A percentile compares a stretch with the other conserved stretches of the same genome.
phyloP scores from a whole-genome alignment of 2,797 vertebrate genomes.

The Pipistrellus pipistrellus region DNA sequence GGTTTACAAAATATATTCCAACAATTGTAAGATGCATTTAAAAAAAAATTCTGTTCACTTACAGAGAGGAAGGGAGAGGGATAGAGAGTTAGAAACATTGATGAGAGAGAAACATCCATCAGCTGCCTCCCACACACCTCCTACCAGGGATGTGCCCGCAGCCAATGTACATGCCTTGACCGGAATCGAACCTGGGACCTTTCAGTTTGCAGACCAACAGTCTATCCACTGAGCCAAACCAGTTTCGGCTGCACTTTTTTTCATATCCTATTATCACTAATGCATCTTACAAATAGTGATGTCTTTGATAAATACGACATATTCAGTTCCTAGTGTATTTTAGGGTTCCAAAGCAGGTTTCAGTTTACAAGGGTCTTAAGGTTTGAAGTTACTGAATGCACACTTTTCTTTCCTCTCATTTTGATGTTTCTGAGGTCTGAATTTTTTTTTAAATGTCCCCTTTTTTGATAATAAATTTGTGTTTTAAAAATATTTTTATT shows the following conservation, averaged over 20 bases:
- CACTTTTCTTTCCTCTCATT: background rate
- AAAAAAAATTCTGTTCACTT: no score
- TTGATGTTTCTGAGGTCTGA: background rate
- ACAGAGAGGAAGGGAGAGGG: no score
- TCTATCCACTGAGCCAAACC: no score
- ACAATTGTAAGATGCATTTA: background rate
- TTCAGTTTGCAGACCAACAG: no score
- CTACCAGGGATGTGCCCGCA: no score
- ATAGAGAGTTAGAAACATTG: no score
- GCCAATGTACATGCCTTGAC: no score
- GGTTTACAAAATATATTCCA: background rate
- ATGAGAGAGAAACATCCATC: no score
- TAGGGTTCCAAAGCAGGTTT: background rate
- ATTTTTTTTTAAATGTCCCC: background rate
- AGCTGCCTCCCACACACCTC: no score
- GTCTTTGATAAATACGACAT: background rate
- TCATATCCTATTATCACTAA: background rate
- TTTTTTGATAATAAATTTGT: background rate
- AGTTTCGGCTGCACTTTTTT: background rate
- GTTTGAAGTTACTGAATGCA: background rate
- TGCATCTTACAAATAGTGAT: background rate
- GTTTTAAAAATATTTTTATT: background rate
- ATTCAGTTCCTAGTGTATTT: background rate
- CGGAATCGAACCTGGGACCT: no score
- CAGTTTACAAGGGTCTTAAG: background rate